Base-by-base conservation (phyloP, 2,888 invertebrate genomes). In the Chalcis sispes region DNA sequence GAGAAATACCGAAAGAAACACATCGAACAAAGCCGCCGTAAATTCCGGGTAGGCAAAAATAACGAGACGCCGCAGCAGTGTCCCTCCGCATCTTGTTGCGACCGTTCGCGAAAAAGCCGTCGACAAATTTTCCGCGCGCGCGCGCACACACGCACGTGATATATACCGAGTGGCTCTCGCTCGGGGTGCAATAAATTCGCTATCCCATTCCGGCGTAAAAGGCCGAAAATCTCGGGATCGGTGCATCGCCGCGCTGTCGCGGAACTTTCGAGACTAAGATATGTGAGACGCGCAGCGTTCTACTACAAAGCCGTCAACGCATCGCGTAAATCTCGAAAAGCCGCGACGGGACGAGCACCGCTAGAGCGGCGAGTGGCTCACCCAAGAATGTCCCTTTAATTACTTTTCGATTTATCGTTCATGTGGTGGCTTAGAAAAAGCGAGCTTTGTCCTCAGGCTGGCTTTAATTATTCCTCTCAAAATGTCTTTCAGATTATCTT, bases 281-380 rank as follows among this genome's bases (percentile, higher is more conserved):
- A 83, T 80, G 81, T 78, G 80, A 75, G 75, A 81, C 78, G 82
- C 81, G 20, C 52, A 80, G 81, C 77, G 81, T 81, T 70, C 79
- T 79, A 82, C 82, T 82, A 86, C 84, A 85, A 86, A 85, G 83
- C 83, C 83, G 83, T 85, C 83, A 82, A 82, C 83, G 82, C 72
- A 72, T 50, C 65, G 64, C 83, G 82, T 85, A 85, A 85, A 85
- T 85, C 85, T 84, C 77, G 59, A 71, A 29, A 32, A 25, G 29
- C 61, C 46, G 64, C 20, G 50, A 40, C 13, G 2, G 15, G 15
- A 13, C 32, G 42, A 25, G 32, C n/a, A 46, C 13, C 15, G 65
- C 15, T 32, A 13, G 3, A 13, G 20, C 5, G 67, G 23, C 64
- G 64, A 61, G 20, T 20, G 20, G 8, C 1, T 23, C 42, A 4